These are phyloP conservation scores for Neogobius melanostomus DNA, from an alignment of 2,113 vertebrate genomes.

Conservation along the genomic window DNA sequence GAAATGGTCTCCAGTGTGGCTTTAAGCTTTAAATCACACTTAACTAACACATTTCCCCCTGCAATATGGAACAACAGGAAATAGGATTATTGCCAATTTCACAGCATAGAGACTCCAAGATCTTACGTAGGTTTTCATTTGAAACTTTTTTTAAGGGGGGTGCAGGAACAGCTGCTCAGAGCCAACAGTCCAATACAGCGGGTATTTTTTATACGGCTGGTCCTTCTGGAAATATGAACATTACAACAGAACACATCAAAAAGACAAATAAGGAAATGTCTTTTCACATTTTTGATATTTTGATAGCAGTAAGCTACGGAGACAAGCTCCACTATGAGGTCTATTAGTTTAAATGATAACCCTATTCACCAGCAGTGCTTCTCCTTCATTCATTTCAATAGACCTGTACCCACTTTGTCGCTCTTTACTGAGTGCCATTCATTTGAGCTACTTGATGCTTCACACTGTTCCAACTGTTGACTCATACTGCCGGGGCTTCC, in stretches of 20 bases:
- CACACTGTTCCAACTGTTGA: constrained; percentile 65
- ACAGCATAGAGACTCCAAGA: background rate
- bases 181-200: too few relatives aligned
- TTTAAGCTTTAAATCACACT: background rate
- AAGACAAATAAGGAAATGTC: too few relatives aligned
- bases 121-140: background rate
- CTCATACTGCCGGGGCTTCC: constrained; percentile 66
- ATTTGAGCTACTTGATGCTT: constrained; percentile 46
- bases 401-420: constrained; percentile 11
- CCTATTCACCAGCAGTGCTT: background rate
- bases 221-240: too few relatives aligned
- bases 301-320: background rate
- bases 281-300: too few relatives aligned
- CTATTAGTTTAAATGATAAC: background rate
- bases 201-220: too few relatives aligned
- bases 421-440: constrained; percentile 36
- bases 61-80: background rate
- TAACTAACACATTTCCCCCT: background rate
- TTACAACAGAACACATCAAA: too few relatives aligned
- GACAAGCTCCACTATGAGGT: background rate
- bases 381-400: constrained; percentile 9
- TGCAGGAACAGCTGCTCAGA: background rate
- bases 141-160: background rate
- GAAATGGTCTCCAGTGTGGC: too few relatives aligned
- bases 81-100: background rate